phyloP scores from a whole-genome alignment of 2,113 vertebrate genomes.

The human (Homo sapiens) region DNA sequence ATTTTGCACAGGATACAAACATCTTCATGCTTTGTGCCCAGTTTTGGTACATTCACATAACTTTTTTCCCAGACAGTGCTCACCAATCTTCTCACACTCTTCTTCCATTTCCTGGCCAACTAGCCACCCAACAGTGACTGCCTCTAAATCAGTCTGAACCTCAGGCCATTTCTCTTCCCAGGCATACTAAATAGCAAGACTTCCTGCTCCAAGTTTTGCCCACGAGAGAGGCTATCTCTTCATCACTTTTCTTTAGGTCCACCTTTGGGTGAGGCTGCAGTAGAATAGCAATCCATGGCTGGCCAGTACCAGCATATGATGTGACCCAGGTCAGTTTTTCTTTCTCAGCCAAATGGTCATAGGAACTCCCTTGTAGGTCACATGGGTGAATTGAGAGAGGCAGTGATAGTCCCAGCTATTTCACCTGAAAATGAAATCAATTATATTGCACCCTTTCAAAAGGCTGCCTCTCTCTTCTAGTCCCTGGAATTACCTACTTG shows the following conservation, averaged over 20 bases:
- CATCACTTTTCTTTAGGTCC: background rate
- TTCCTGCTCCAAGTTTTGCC: background rate
- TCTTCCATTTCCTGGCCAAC: background rate
- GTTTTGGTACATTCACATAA: background rate
- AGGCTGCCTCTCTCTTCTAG: background rate
- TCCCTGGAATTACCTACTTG: background rate
- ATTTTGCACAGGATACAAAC: background rate
- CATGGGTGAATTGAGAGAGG: background rate
- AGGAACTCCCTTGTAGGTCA: background rate
- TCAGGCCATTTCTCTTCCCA: background rate
- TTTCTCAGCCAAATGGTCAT: background rate
- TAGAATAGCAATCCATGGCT: background rate
- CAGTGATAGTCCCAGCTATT: background rate
- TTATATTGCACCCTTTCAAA: slow-evolving; percentile 26
- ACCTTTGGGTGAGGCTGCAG: background rate
- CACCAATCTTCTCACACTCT: background rate
- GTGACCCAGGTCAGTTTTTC: background rate
- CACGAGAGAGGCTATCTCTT: background rate
- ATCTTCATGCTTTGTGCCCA: background rate
- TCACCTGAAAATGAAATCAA: background rate
- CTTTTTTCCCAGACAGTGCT: background rate
- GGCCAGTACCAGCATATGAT: background rate
- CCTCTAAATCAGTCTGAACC: background rate
- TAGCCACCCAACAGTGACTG: background rate
- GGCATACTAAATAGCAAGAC: background rate